Percentiles rank a stretch among this genome's conserved stretches.
Evolutionary conservation across 2,113 vertebrate species (phyloP).

Genomic region (Pterophyllum scalare): DNA sequence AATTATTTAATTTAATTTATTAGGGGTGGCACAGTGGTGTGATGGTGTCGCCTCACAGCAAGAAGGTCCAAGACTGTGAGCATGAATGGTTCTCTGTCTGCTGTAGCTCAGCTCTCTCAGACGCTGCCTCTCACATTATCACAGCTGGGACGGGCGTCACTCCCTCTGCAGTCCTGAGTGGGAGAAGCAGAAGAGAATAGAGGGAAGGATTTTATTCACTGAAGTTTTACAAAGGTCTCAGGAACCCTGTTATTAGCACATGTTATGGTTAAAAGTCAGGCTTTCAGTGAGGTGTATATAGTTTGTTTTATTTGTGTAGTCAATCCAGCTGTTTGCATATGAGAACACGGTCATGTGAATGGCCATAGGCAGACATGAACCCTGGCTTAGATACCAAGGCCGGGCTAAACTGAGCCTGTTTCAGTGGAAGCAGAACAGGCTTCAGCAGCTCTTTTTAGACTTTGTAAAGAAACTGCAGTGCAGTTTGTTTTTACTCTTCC

Average conservation of each 20-base stretch:
- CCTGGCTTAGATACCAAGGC: constrained; percentile 8
- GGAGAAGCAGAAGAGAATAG: not conserved
- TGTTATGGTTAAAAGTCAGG: not conserved
- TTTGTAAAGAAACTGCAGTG: constrained; percentile 19
- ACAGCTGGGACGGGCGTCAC: not conserved
- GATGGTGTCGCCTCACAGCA: not conserved
- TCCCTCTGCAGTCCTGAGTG: not conserved
- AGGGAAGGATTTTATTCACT: not conserved
- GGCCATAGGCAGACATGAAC: constrained; percentile 11
- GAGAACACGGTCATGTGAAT: not conserved
- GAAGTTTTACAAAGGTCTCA: not conserved
- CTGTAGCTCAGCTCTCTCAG: too few species aligned
- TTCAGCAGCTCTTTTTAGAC: constrained; percentile 8
- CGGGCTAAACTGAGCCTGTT: constrained; percentile 25
- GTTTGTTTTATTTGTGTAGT: not conserved
- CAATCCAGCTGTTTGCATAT: constrained; percentile 29
- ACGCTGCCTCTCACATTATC: not conserved
- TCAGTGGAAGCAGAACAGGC: too few species aligned
- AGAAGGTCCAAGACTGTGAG: not conserved
- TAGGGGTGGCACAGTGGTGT: not conserved
- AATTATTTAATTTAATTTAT: not conserved
- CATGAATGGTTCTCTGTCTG: not conserved
- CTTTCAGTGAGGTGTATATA: not conserved
- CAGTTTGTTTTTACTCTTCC: constrained; percentile 26
- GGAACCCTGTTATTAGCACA: not conserved